Evolutionary conservation across 2,113 vertebrate species (phyloP).

Genomic region (Cheilinus undulatus): DNA sequence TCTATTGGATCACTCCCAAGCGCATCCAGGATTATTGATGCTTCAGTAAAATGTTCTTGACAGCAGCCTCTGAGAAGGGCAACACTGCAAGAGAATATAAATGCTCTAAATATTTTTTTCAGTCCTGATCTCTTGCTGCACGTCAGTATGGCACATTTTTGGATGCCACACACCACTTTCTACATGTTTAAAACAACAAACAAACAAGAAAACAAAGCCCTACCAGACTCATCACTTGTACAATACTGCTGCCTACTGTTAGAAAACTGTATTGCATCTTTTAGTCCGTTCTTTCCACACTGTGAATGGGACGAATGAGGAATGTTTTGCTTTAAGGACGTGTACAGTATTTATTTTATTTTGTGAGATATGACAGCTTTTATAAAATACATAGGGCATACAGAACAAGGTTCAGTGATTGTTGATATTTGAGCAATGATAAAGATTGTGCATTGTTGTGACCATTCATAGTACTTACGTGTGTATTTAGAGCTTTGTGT

Average conservation of each 20-base stretch:
- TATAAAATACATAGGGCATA: constrained; percentile 62
- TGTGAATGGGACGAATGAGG: constrained; percentile 57
- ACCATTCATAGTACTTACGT: constrained; percentile 58
- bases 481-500: constrained; percentile 62
- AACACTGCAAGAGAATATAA: constrained; percentile 31
- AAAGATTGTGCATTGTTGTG: constrained; percentile 49
- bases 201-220: constrained; percentile 5
- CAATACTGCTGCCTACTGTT: constrained; percentile 79
- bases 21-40: constrained; percentile 59
- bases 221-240: constrained; percentile 56
- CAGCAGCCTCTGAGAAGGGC: constrained; percentile 42
- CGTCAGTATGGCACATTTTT: constrained; percentile 24
- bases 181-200: constrained; percentile 10
- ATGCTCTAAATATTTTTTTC: constrained; percentile 39
- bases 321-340: constrained; percentile 56
- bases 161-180: constrained; percentile 19
- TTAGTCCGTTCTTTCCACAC: constrained; percentile 63
- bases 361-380: constrained; percentile 72
- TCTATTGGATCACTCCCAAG: constrained; percentile 24
- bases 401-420: constrained; percentile 52
- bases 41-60: constrained; percentile 53
- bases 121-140: background rate
- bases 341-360: constrained; percentile 86
- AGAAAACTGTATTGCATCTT: constrained; percentile 61
- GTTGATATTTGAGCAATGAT: constrained; percentile 53